Percentiles rank a stretch among this genome's conserved stretches.
These are phyloP conservation scores for Popillia japonica DNA, from an alignment of 1,140 invertebrate genomes.

Conservation along the genomic window DNA sequence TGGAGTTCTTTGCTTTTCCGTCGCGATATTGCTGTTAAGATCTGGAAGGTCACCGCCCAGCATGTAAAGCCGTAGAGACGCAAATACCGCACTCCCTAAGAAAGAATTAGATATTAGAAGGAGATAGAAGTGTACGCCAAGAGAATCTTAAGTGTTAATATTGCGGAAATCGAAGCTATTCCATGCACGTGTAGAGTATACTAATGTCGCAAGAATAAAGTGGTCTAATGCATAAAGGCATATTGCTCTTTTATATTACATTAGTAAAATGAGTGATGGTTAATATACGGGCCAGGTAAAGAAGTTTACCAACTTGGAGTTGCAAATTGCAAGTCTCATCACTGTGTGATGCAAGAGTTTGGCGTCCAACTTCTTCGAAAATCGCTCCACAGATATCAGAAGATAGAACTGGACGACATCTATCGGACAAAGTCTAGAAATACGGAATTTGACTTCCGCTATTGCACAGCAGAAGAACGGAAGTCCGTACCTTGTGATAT, in stretches of 20 bases:
- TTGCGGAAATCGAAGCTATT: not conserved
- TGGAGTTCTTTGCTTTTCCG: slow-evolving; percentile 8
- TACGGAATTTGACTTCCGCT: no score
- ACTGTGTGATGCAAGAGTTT: no score
- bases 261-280: no score
- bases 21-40: not conserved
- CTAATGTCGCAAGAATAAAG: not conserved
- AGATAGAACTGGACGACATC: no score
- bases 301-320: no score
- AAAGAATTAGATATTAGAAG: not conserved
- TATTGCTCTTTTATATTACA: not conserved
- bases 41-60: not conserved
- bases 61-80: not conserved
- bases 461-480: no score
- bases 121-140: not conserved
- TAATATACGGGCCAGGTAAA: no score
- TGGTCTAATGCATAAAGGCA: not conserved
- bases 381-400: no score
- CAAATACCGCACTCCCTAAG: not conserved
- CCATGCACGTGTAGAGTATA: not conserved
- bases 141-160: not conserved
- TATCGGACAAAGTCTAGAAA: no score
- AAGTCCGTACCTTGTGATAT: no score
- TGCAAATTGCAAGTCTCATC: no score
- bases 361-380: no score